Evolutionary conservation across 2,797 vertebrate species (phyloP), one percentile per base, ranked within the genome.

Genomic region (Morelia viridis): DNA sequence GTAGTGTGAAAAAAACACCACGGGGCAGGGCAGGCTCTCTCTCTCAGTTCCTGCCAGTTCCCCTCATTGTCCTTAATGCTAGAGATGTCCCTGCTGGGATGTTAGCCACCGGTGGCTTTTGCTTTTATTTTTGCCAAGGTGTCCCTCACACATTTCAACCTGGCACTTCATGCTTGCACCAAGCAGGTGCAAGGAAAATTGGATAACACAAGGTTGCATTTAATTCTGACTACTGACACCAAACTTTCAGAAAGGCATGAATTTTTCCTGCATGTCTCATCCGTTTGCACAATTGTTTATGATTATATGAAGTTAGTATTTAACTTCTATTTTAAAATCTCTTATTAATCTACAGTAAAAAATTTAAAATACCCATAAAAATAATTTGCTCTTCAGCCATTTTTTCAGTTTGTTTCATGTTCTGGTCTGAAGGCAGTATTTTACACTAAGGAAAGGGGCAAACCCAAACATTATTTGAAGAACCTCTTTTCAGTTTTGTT

Each of bases 191-290:
- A 13, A 68, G 50, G 24, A 68, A 71, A 56, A 10, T 41, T 12
- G 0, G 58, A 68, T 90, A 92, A 58, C 65, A 35, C 2, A 93
- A 46, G 26, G 61, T 61, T 88, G 35, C 26, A 89, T 31, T 17
- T 85, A 1, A 68, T 12, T 19, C 10, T 90, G 90, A 80, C 93
- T 95, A 94, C 91, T 95, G 93, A 93, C 87, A 94, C 60, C 90
- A 60, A 0, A 94, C 13, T 56, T 68, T 88, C 46, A 64, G 50
- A 26, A 84, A 89, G 35, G 17, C 89, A 57, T 7, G 58, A 15
- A 2, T 93, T 95, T 95, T 91, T 95, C 91, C 86, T 90, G 92
- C 94, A 41, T 76, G 31, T 87, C 85, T 65, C 92, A 92, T 90
- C 95, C 95, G 91, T 26, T 28, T 88, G 4, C 91, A 19, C 19